Evolutionary conservation across 2,113 vertebrate genomes (phyloP).

Genomic region (Melanerpes formicivorus): DNA sequence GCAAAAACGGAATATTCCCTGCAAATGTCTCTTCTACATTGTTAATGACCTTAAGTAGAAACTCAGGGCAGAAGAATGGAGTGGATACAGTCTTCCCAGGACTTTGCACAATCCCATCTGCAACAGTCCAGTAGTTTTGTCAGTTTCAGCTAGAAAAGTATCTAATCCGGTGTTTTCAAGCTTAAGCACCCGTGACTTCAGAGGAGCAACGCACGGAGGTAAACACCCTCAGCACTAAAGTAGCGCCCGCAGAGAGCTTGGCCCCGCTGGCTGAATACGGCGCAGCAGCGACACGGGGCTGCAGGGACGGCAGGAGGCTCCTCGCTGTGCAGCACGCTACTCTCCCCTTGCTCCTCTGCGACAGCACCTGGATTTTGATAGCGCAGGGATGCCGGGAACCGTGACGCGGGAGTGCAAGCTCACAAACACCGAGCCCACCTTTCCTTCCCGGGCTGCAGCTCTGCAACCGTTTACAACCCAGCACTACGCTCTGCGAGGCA

Average conservation of each 20-base stretch:
- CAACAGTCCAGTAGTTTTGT: background rate
- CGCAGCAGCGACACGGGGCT: fast-evolving
- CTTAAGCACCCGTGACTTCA: fast-evolving
- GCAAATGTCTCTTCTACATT: background rate
- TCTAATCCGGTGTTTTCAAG: background rate
- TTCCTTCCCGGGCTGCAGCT: background rate
- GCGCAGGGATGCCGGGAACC: too few species aligned
- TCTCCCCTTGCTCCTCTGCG: background rate
- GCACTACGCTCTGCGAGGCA: fast-evolving
- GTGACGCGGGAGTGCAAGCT: fast-evolving
- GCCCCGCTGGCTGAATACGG: fast-evolving
- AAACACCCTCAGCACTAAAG: background rate
- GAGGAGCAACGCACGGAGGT: background rate
- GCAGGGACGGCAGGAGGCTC: fast-evolving
- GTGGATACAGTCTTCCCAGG: fast-evolving
- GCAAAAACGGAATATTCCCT: background rate
- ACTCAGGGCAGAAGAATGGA: fast-evolving
- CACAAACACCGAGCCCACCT: too few species aligned
- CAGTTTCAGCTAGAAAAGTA: background rate
- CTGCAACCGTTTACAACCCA: fast-evolving
- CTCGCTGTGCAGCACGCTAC: fast-evolving
- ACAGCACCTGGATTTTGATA: fast-evolving
- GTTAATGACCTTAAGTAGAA: background rate
- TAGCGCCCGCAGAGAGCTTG: fast-evolving
- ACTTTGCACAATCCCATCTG: background rate